These are phyloP conservation scores for Ditula angustiorana DNA, from an alignment of 2,888 invertebrate genomes.

Conservation along the genomic window DNA sequence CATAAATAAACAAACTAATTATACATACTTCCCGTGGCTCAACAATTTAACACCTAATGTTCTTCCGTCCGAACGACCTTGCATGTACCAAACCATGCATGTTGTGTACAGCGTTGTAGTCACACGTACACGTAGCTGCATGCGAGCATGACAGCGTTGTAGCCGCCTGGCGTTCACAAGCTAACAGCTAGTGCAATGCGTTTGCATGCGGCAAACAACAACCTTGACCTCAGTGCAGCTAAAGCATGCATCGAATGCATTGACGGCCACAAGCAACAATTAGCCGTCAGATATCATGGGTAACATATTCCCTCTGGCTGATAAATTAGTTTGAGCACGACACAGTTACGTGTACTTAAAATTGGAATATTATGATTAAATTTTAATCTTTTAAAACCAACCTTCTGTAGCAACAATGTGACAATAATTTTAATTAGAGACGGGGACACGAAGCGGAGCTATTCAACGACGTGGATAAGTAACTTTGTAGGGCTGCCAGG, in stretches of 20 bases:
- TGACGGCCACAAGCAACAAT: conserved; percentile 3
- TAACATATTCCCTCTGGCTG: conserved; percentile 11
- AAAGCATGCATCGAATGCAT: neutral
- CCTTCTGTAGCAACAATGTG: too few relatives aligned
- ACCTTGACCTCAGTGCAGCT: conserved; percentile 32
- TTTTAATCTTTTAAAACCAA: neutral
- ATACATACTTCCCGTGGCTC: too few relatives aligned
- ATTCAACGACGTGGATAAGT: neutral
- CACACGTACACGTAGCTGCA: neutral
- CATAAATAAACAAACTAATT: too few relatives aligned
- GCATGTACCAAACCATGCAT: neutral
- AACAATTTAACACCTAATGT: too few relatives aligned
- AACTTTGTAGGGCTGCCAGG: neutral
- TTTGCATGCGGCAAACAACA: conserved; percentile 36
- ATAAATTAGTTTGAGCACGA: neutral
- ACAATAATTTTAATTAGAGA: neutral
- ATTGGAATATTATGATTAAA: neutral
- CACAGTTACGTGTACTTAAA: neutral
- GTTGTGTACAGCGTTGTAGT: neutral
- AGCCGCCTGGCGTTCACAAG: conserved; percentile 1
- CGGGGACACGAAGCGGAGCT: neutral
- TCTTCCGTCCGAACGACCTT: neutral
- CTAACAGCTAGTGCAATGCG: conserved; percentile 10
- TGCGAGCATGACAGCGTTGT: neutral
- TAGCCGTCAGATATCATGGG: neutral